Evolutionary conservation across 2,797 vertebrate species (phyloP).

Genomic region (Streptopelia turtur): DNA sequence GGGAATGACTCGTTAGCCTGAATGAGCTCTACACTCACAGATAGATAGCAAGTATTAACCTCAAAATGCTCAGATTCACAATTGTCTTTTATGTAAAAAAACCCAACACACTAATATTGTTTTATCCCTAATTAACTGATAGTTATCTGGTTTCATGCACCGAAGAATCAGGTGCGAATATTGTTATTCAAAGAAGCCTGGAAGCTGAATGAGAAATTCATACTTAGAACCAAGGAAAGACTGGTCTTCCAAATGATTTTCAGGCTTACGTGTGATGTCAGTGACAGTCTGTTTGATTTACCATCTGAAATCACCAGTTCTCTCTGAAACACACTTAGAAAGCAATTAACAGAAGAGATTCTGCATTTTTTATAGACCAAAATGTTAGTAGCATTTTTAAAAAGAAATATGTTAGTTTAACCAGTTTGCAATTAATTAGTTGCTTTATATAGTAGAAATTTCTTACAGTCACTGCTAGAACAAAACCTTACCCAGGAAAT

Average conservation of each 20-base stretch:
- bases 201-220: background rate
- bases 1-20: background rate
- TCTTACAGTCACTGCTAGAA: background rate
- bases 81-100: background rate
- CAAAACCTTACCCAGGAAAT: constrained; percentile 6
- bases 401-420: background rate
- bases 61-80: background rate
- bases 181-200: background rate
- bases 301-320: background rate
- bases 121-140: background rate
- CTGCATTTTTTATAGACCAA: background rate
- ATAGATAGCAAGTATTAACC: background rate
- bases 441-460: background rate
- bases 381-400: background rate
- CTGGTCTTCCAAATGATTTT: background rate
- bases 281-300: background rate
- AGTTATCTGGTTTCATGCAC: background rate
- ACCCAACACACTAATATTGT: background rate
- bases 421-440: background rate
- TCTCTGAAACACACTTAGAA: background rate
- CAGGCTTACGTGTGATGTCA: background rate
- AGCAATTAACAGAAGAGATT: background rate
- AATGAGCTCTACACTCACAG: background rate
- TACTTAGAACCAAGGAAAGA: background rate
- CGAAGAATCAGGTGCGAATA: background rate